These are phyloP conservation scores for Equus quagga DNA, from an alignment of 2,113 vertebrate species.

Conservation along the genomic window DNA sequence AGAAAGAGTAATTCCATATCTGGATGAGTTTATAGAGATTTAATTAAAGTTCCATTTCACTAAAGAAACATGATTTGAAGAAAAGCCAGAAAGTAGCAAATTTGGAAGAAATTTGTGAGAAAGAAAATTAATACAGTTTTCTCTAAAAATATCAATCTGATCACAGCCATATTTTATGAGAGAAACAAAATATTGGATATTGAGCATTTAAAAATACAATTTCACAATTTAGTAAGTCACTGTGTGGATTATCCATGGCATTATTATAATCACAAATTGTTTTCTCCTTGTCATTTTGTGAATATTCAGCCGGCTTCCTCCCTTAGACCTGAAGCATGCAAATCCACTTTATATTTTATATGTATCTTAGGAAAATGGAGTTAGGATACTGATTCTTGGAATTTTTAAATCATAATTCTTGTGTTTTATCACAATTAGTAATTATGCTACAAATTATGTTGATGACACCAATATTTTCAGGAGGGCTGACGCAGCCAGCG, in stretches of 20 bases:
- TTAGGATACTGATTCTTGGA: conserved; percentile 1
- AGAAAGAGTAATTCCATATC: conserved; percentile 33
- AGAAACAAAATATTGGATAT: background rate
- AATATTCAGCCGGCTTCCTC: background rate
- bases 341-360: background rate
- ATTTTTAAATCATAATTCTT: background rate
- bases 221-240: conserved; percentile 34
- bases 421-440: background rate
- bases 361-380: background rate
- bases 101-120: conserved; percentile 36
- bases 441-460: background rate
- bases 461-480: background rate
- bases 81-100: conserved; percentile 55
- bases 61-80: conserved; percentile 41
- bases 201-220: conserved; percentile 22
- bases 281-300: background rate
- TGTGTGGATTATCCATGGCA: background rate
- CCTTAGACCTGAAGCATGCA: background rate
- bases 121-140: background rate
- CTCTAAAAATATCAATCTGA: conserved; percentile 37
- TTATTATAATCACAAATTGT: background rate
- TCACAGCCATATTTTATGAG: conserved; percentile 38
- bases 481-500: background rate
- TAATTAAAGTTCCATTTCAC: conserved; percentile 59
- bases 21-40: conserved; percentile 15